A percentile compares a stretch with the other conserved stretches of the same genome.
Conservation (phyloP, 2,113 vertebrate genomes). For the Pica pica region DNA sequence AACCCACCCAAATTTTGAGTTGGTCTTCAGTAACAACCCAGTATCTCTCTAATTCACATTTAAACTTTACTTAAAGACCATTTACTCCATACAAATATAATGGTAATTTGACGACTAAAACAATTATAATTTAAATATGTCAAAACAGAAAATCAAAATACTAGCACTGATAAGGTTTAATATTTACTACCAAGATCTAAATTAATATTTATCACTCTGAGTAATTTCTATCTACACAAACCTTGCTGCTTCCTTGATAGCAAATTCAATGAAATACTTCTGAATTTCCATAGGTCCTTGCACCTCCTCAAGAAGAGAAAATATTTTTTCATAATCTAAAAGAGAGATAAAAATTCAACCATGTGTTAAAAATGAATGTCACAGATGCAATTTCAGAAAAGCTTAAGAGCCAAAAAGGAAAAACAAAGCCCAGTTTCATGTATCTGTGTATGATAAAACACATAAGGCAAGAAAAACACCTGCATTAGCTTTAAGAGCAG, state of each 20-base stretch:
- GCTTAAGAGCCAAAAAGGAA: background rate
- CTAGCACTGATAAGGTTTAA: background rate
- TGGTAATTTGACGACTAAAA: background rate
- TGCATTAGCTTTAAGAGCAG: background rate
- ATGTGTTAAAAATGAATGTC: background rate
- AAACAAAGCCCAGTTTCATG: background rate
- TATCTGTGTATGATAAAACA: background rate
- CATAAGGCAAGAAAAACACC: background rate
- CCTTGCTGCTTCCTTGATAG: slow-evolving; percentile 95
- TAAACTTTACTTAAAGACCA: background rate
- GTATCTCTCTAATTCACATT: background rate
- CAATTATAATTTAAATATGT: background rate
- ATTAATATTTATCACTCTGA: background rate
- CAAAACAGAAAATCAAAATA: background rate
- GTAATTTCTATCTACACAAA: slow-evolving; percentile 38
- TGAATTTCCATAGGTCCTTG: slow-evolving; percentile 87
- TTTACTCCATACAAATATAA: background rate
- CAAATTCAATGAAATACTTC: slow-evolving; percentile 92
- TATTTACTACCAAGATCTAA: background rate
- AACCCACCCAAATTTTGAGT: background rate
- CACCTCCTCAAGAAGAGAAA: slow-evolving; percentile 87
- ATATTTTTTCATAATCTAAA: slow-evolving; percentile 89
- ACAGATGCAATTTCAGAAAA: background rate
- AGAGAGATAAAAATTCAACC: background rate
- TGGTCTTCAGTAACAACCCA: background rate